Percentiles rank a stretch among this genome's conserved stretches.
phyloP scores from a whole-genome alignment of 2,888 invertebrate species.

The Drosophila helvetica region DNA sequence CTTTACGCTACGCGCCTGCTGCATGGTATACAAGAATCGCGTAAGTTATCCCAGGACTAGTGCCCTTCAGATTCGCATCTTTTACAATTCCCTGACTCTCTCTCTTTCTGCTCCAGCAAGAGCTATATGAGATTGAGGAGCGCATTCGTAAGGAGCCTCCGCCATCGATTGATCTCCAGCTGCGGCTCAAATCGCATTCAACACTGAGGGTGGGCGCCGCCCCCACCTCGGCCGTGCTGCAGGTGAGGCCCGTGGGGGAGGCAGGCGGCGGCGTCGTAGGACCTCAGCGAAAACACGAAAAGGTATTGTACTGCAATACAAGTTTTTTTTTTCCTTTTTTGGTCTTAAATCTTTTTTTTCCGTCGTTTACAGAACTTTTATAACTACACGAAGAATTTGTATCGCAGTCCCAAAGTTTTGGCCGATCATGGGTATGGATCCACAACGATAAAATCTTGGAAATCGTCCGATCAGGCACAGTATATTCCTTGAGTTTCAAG shows the following conservation, averaged over 20 bases:
- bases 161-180: slow-evolving; percentile 78
- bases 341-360: too few species aligned
- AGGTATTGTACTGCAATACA: slow-evolving; percentile 31
- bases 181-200: slow-evolving; percentile 65
- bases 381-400: slow-evolving; percentile 69
- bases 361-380: slow-evolving; percentile 63
- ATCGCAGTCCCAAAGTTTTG: slow-evolving; percentile 64
- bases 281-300: slow-evolving; percentile 50
- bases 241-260: slow-evolving; percentile 54
- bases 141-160: slow-evolving; percentile 79
- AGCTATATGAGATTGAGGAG: slow-evolving; percentile 82
- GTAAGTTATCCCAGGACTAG: slow-evolving; percentile 54
- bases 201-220: slow-evolving; percentile 8
- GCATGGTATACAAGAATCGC: slow-evolving; percentile 83
- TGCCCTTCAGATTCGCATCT: neutral
- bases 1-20: slow-evolving; percentile 87
- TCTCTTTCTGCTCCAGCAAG: slow-evolving; percentile 63
- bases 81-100: neutral
- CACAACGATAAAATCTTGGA: slow-evolving; percentile 50
- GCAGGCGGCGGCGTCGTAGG: neutral
- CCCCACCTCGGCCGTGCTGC: slow-evolving; percentile 46
- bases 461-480: slow-evolving; percentile 67
- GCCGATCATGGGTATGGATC: slow-evolving; percentile 60
- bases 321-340: neutral
- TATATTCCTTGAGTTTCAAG: slow-evolving; percentile 74